Conservation (phyloP, 2,888 invertebrate species). For the Orthonychiurus folsomi region DNA sequence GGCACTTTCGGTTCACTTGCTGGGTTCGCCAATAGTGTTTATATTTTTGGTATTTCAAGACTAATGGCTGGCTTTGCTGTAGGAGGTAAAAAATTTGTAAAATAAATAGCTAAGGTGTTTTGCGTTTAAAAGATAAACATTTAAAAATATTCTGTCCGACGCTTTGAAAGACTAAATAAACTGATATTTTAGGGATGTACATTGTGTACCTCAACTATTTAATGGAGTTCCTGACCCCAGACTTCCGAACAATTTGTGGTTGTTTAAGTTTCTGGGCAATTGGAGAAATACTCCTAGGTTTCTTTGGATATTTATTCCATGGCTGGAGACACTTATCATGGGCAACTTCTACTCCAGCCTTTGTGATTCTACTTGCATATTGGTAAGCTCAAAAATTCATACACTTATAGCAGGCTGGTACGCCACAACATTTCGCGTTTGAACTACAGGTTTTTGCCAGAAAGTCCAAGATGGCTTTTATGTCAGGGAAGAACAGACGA, state of each 20-base stretch:
- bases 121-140: neutral
- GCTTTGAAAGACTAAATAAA: no score
- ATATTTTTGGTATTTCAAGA: constrained; percentile 26
- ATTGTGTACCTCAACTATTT: constrained; percentile 34
- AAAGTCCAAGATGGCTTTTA: constrained; percentile 35
- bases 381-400: neutral
- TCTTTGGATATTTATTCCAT: neutral
- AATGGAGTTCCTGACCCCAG: constrained; percentile 37
- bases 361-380: neutral
- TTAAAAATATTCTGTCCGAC: neutral
- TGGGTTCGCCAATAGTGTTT: neutral
- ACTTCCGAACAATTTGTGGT: constrained; percentile 35
- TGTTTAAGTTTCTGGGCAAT: constrained; percentile 34
- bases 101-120: constrained; percentile 7
- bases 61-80: constrained; percentile 26
- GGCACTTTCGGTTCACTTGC: constrained; percentile 24
- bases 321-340: neutral
- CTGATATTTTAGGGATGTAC: constrained; percentile 10
- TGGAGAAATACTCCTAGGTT: constrained; percentile 29
- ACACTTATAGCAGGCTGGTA: neutral
- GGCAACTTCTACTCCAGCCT: neutral
- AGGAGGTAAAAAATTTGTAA: constrained; percentile 8
- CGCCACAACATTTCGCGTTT: neutral
- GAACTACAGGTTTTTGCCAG: constrained; percentile 32
- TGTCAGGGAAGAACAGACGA: constrained; percentile 27